Conservation (phyloP, 2,888 invertebrate species). For the Caenorhabditis uteleia region DNA sequence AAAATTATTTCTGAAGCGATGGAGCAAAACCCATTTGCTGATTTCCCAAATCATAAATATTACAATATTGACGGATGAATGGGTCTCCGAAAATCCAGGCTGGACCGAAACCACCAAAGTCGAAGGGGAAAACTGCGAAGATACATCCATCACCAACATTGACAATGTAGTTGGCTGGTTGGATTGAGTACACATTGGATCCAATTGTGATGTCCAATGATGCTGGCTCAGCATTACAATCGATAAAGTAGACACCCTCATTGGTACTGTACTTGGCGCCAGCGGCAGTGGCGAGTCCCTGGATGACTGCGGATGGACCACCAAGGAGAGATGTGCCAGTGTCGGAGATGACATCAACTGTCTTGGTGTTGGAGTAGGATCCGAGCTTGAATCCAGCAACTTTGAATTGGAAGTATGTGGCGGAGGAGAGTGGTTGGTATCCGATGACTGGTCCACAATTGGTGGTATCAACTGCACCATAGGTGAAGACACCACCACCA, state of each 20-base stretch:
- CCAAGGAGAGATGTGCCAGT: constrained; percentile 57
- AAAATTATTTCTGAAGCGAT: constrained; percentile 20
- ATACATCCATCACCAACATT: constrained; percentile 37
- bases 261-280: constrained; percentile 35
- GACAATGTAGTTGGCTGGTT: constrained; percentile 52
- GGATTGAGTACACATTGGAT: constrained; percentile 42
- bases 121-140: constrained; percentile 51
- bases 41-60: constrained; percentile 55
- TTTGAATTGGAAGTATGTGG: constrained; percentile 48
- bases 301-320: constrained; percentile 30
- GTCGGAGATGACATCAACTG: constrained; percentile 50
- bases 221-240: constrained; percentile 45
- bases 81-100: constrained; percentile 53
- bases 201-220: constrained; percentile 47
- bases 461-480: constrained; percentile 48
- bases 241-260: constrained; percentile 41
- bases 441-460: constrained; percentile 45
- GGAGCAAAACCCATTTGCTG: constrained; percentile 53
- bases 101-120: constrained; percentile 50
- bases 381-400: constrained; percentile 35
- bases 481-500: constrained; percentile 57
- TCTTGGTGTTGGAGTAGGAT: constrained; percentile 22
- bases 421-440: constrained; percentile 47
- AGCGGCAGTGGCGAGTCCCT: constrained; percentile 35
- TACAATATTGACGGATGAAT: constrained; percentile 56